phyloP scores from a whole-genome alignment of 2,888 invertebrate genomes.

The Andrena flavipes region DNA sequence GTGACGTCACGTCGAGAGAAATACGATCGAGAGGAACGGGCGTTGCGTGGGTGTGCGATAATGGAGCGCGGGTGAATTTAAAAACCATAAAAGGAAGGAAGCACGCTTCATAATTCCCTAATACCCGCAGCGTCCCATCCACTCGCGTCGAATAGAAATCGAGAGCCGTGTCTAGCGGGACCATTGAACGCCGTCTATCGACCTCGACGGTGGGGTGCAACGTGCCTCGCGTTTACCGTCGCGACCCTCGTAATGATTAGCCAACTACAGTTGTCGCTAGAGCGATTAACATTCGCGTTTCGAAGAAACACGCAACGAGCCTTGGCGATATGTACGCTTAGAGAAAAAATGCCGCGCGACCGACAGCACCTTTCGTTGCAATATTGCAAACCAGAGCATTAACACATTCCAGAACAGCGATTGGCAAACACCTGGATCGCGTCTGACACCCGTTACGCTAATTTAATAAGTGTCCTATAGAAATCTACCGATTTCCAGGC shows the following conservation, averaged over 20 bases:
- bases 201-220: background rate
- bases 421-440: conserved; percentile 61
- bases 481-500: conserved; percentile 53
- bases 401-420: conserved; percentile 62
- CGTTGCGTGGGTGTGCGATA: conserved; percentile 38
- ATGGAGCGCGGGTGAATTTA: conserved; percentile 19
- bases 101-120: conserved; percentile 19
- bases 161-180: conserved; percentile 7
- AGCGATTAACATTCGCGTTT: conserved; percentile 8
- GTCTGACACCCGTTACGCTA: conserved; percentile 68
- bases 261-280: background rate
- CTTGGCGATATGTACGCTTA: background rate
- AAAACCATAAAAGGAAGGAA: conserved; percentile 23
- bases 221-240: background rate
- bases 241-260: background rate
- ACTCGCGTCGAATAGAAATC: conserved; percentile 1
- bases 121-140: conserved; percentile 13
- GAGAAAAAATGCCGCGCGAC: conserved; percentile 35
- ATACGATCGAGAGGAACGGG: conserved; percentile 20
- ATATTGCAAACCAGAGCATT: conserved; percentile 55
- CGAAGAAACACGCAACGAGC: conserved; percentile 23
- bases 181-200: background rate
- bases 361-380: conserved; percentile 44
- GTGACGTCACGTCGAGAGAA: conserved; percentile 61
- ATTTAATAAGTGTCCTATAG: conserved; percentile 66